These are phyloP conservation scores for Ophion obscuratus DNA, from an alignment of 2,888 invertebrate species.

Conservation along the genomic window DNA sequence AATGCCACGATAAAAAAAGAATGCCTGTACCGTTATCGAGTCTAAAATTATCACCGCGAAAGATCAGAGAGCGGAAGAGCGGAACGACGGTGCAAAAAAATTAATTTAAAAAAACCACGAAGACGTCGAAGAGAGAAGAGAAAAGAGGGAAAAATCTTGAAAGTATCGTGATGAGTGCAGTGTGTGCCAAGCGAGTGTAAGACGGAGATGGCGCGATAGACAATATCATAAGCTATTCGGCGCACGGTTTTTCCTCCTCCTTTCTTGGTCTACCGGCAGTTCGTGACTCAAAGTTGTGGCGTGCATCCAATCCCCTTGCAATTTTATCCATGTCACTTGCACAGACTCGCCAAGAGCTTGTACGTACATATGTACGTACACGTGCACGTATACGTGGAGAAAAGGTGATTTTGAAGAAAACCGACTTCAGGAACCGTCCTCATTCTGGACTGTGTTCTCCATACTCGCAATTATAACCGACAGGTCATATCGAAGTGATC, in stretches of 20 bases:
- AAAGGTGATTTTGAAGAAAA: too few relatives aligned
- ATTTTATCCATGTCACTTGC: constrained; percentile 21
- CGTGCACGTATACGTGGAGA: too few relatives aligned
- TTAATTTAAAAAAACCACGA: background rate
- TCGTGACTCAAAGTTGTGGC: constrained; percentile 65
- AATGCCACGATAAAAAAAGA: background rate
- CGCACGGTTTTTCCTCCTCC: constrained; percentile 71
- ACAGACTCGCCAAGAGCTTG: too few relatives aligned
- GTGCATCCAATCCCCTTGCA: constrained; percentile 35
- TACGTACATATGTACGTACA: too few relatives aligned
- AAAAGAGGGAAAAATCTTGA: constrained; percentile 26
- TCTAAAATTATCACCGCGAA: background rate
- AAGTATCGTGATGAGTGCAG: constrained; percentile 8
- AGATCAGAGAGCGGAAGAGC: background rate
- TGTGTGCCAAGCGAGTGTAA: background rate
- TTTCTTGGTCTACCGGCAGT: constrained; percentile 53
- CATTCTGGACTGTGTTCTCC: too few relatives aligned
- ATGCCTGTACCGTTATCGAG: background rate
- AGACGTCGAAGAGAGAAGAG: constrained; percentile 25
- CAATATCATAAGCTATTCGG: constrained; percentile 78
- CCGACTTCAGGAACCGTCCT: too few relatives aligned
- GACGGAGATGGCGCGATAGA: constrained; percentile 61
- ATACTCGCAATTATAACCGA: too few relatives aligned
- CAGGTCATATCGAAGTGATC: too few relatives aligned
- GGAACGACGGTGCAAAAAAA: background rate